A percentile compares a stretch with the other conserved stretches of the same genome.
Conservation (phyloP, 2,797 vertebrate species). For the Myripristis murdjan region DNA sequence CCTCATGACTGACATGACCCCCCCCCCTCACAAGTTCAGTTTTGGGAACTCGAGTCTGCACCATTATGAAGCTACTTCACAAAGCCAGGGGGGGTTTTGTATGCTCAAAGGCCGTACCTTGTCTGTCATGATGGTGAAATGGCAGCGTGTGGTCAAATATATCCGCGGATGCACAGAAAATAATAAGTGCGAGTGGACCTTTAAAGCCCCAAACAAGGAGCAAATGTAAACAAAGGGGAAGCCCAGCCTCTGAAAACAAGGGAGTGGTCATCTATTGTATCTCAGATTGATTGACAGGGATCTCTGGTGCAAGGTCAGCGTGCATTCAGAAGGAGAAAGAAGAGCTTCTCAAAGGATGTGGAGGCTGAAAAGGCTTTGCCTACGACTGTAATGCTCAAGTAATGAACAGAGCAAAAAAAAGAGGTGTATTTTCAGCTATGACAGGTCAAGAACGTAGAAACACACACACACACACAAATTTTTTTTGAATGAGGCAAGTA, state of each 20-base stretch:
- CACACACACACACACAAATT: no score
- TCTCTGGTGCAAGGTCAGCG: slow-evolving; percentile 41
- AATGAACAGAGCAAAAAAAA: not conserved
- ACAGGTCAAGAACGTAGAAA: not conserved
- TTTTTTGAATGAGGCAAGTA: no score
- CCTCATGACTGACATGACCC: slow-evolving; percentile 41
- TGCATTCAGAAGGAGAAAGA: slow-evolving; percentile 33
- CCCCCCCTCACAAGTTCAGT: not conserved
- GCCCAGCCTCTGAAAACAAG: slow-evolving; percentile 40
- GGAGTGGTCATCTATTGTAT: slow-evolving; percentile 10
- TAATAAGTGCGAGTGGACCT: slow-evolving; percentile 37
- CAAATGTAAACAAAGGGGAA: slow-evolving; percentile 49
- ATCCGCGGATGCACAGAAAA: slow-evolving; percentile 29
- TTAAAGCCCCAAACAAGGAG: slow-evolving; percentile 60
- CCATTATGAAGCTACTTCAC: slow-evolving; percentile 39
- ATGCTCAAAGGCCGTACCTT: slow-evolving; percentile 59
- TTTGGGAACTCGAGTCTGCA: not conserved
- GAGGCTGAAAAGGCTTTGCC: not conserved
- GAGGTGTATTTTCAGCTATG: not conserved
- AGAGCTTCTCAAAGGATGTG: slow-evolving; percentile 32
- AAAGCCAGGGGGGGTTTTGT: slow-evolving; percentile 33
- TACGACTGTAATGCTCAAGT: no score
- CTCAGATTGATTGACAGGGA: slow-evolving; percentile 60
- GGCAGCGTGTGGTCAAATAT: slow-evolving; percentile 11
- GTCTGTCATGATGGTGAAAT: not conserved